These are phyloP conservation scores for Brachyhypopomus occidentalis DNA, from an alignment of 2,113 vertebrate species.

Conservation along the genomic window DNA sequence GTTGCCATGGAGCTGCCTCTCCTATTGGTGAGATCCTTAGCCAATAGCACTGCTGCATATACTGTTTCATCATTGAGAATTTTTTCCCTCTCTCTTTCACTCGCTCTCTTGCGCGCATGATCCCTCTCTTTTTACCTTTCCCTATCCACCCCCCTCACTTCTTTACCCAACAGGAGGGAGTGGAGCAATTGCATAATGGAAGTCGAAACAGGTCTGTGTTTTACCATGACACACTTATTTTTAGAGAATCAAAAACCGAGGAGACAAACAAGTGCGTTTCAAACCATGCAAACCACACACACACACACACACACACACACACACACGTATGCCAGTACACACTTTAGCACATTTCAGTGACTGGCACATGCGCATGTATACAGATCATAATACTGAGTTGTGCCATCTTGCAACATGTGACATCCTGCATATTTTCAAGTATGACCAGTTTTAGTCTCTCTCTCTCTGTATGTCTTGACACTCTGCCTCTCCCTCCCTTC, in stretches of 20 bases:
- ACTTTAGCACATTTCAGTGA: constrained; percentile 29
- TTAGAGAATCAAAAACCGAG: constrained; percentile 31
- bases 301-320: constrained; percentile 11
- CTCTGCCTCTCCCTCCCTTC: background rate
- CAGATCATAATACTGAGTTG: background rate
- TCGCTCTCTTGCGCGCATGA: constrained; percentile 49
- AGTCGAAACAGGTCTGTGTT: constrained; percentile 45
- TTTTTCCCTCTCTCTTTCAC: constrained; percentile 62
- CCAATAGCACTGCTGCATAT: constrained; percentile 79
- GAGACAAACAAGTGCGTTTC: constrained; percentile 5
- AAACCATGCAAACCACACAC: background rate
- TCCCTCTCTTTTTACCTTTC: constrained; percentile 38
- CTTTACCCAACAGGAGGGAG: constrained; percentile 55
- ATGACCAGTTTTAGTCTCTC: background rate
- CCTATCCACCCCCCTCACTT: constrained; percentile 23
- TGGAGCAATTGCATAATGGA: constrained; percentile 66
- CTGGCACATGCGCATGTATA: background rate
- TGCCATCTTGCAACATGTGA: background rate
- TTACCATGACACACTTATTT: constrained; percentile 59
- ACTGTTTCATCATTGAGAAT: constrained; percentile 83
- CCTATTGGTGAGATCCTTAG: constrained; percentile 79
- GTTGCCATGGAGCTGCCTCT: constrained; percentile 88
- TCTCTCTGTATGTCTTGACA: background rate
- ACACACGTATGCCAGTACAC: constrained; percentile 25
- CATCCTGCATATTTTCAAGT: background rate